These are phyloP conservation scores for Etia nguti DNA, from an alignment of 2,113 vertebrate genomes.

Conservation along the genomic window DNA sequence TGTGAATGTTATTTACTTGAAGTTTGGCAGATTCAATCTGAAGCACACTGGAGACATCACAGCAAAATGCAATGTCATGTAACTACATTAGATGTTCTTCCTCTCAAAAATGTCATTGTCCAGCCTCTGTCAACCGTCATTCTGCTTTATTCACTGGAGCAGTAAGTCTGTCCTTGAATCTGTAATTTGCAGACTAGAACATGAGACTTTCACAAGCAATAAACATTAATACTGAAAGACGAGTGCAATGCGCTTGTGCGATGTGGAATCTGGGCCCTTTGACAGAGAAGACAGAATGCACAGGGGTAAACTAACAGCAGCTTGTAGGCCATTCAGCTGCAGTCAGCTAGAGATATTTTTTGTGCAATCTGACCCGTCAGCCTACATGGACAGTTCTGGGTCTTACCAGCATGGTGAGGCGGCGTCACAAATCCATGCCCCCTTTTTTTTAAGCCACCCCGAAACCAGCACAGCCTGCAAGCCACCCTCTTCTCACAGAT, in stretches of 20 bases:
- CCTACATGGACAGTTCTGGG: conserved; percentile 50
- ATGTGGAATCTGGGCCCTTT: background rate
- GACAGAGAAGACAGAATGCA: background rate
- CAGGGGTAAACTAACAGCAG: background rate
- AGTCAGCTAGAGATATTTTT: conserved; percentile 46
- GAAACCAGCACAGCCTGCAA: background rate
- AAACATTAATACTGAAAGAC: background rate
- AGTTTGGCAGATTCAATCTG: background rate
- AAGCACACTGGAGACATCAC: background rate
- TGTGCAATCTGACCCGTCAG: conserved; percentile 53
- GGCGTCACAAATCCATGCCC: conserved; percentile 15
- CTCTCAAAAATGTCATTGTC: background rate
- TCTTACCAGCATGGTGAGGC: background rate
- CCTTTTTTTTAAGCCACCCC: conserved; percentile 36
- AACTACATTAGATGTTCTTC: conserved; percentile 1
- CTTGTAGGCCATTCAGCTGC: conserved; percentile 30
- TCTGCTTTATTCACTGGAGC: background rate
- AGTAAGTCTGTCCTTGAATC: background rate
- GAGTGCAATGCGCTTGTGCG: background rate
- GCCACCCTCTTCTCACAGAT: background rate
- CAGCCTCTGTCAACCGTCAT: background rate
- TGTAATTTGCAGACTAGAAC: background rate
- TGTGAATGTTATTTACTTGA: background rate
- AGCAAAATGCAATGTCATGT: background rate
- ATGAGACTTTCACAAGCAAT: background rate